Conservation (phyloP, 2,113 vertebrate species). For the rabbit (Oryctolagus cuniculus) region mOryCun1.1 NC_091452.1:21467001-21467500, state of each 20-base stretch:
- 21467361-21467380: background rate
- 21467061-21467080: background rate
- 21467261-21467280: no score
- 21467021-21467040: background rate
- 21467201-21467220: background rate
- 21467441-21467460: fast-evolving
- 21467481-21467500: background rate
- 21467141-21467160: fast-evolving
- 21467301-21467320: background rate
- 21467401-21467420: background rate
- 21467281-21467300: background rate
- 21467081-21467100: background rate
- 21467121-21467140: fast-evolving
- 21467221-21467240: no score
- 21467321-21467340: background rate
- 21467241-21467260: background rate
- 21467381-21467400: background rate
- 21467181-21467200: fast-evolving
- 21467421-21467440: background rate
- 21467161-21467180: background rate
- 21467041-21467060: background rate
- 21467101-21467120: background rate
- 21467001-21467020: background rate
- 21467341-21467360: background rate
- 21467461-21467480: background rate